Evolutionary conservation across 1,140 invertebrate species (phyloP), one percentile per base, ranked within the genome.

Genomic region (Mesaphorura yosii): DNA sequence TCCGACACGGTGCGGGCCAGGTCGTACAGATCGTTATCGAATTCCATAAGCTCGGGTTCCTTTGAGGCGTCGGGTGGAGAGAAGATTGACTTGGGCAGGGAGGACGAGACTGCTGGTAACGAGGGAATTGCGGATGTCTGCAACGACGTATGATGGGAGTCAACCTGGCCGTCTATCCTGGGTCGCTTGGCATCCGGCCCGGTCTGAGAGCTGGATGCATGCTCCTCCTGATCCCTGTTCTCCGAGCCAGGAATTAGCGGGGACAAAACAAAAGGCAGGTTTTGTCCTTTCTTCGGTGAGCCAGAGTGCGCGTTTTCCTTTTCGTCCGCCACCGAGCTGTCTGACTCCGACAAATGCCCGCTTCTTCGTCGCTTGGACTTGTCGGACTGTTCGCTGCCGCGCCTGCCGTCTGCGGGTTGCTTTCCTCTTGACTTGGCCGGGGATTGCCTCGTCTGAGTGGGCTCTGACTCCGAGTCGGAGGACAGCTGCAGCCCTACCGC

Each of bases 71-170:
- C 53, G 14, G 51, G 37, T 0, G 62, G 62, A 26, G 62, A 64
- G 39, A 62, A 64, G 22, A 58, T 56, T 10, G 55, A 60, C 50
- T 61, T 61, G 19, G 48, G 10, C 19, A 19, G 15, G 25, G 38
- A 14, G 75, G 66, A 70, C 69, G 64, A 72, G 75, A 67, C 80
- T 81, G 76, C 75, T 80, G 77, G 81, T 78, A 75, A 72, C 80
- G 75, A 80, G 66, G 67, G 78, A 72, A 64, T 75, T 78, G 75
- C 76, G 78, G 75, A 78, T 76, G 74, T n/a, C n/a, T n/a, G n/a
- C n/a, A n/a, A n/a, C n/a, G n/a, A n/a, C n/a, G n/a, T n/a, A n/a
- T n/a, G n/a, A n/a, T n/a, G n/a, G n/a, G n/a, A n/a, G n/a, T n/a
- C n/a, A 39, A 28, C 19, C 15, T 2, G 44, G 6, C 40, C 31